phyloP scores from a whole-genome alignment of 1,140 invertebrate species.

The Diabrotica virgifera region DNA sequence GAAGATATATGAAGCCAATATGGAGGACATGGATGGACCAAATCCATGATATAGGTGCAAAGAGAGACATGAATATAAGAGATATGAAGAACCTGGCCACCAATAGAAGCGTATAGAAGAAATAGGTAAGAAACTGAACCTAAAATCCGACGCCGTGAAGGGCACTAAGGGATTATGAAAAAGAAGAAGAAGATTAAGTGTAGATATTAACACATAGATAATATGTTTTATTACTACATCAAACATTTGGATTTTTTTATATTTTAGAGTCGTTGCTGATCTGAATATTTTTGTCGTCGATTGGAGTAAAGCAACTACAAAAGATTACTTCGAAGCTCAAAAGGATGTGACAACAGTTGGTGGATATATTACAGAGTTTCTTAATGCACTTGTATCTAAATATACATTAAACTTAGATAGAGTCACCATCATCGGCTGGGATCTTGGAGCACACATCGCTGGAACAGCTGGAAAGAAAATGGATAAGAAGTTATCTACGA shows the following conservation, averaged over 20 bases:
- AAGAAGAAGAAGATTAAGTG: too few relatives aligned
- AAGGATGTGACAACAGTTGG: background rate
- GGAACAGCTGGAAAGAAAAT: conserved; percentile 30
- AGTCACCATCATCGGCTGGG: conserved; percentile 63
- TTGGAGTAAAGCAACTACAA: background rate
- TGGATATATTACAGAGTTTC: background rate
- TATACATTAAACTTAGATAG: conserved; percentile 44
- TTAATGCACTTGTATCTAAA: background rate
- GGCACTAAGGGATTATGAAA: too few relatives aligned
- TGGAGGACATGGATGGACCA: too few relatives aligned
- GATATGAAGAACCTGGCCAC: too few relatives aligned
- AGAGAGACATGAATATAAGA: too few relatives aligned
- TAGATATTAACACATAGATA: too few relatives aligned
- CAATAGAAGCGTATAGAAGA: too few relatives aligned
- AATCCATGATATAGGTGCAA: too few relatives aligned
- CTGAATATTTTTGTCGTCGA: background rate
- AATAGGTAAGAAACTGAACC: too few relatives aligned
- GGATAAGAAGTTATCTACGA: background rate
- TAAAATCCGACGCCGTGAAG: too few relatives aligned
- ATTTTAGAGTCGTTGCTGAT: background rate
- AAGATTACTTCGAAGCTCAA: background rate
- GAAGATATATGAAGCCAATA: too few relatives aligned
- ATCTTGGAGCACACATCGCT: conserved; percentile 65
- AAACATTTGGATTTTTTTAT: background rate
- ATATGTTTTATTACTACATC: background rate